phyloP scores from a whole-genome alignment of 2,797 vertebrate genomes.

The Balearica regulorum region DNA sequence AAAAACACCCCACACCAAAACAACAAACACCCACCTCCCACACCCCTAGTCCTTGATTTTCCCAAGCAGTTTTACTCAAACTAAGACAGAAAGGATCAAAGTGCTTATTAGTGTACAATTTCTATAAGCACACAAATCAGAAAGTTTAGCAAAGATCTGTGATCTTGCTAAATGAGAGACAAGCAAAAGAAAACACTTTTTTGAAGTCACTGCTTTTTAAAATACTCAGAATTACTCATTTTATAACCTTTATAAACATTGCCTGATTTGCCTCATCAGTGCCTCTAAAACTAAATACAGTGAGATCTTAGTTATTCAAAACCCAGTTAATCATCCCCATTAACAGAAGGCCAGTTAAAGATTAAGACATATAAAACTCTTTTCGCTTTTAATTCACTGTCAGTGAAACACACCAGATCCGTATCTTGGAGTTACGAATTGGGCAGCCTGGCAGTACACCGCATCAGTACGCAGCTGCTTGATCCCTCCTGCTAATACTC shows the following conservation, averaged over 20 bases:
- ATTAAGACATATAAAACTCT: neutral
- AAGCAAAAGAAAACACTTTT: neutral
- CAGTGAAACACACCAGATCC: neutral
- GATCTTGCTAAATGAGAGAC: neutral
- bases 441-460: neutral
- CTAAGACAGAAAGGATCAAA: neutral
- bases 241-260: neutral
- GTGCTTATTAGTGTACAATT: neutral
- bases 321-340: neutral
- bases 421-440: rapidly evolving
- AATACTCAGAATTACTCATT: neutral
- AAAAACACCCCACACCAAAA: neutral
- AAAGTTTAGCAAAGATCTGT: neutral
- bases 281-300: neutral
- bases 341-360: neutral
- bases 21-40: neutral
- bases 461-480: neutral
- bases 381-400: neutral
- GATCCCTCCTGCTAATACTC: neutral
- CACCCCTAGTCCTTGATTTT: neutral
- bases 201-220: neutral
- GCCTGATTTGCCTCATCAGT: neutral
- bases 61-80: neutral
- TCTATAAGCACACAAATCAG: neutral
- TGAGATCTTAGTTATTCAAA: neutral